A percentile compares a stretch with the other conserved stretches of the same genome.
Conservation (phyloP, 2,113 vertebrate genomes). For the Myrmecobius fasciatus region DNA sequence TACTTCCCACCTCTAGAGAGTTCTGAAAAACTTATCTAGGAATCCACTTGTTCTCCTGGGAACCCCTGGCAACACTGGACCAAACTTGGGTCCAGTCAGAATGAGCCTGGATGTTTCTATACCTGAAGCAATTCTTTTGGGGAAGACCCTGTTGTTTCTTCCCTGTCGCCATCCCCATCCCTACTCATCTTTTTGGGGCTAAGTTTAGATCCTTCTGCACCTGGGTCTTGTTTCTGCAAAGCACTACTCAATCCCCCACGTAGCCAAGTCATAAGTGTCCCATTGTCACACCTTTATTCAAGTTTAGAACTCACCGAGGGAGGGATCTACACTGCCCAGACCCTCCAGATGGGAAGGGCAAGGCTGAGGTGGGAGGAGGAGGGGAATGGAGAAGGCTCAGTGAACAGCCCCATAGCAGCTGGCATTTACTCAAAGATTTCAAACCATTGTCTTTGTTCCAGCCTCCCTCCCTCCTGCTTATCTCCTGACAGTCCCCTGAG, state of each 20-base stretch:
- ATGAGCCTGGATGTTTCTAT: background rate
- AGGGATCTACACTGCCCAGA: background rate
- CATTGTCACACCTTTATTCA: background rate
- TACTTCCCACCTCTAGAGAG: background rate
- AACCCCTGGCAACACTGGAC: background rate
- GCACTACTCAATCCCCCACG: background rate
- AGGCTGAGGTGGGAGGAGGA: background rate
- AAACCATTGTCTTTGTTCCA: background rate
- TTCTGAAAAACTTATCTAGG: background rate
- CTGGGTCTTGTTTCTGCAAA: background rate
- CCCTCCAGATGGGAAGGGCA: background rate
- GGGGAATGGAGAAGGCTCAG: too few species aligned
- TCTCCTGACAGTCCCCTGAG: slow-evolving; percentile 2
- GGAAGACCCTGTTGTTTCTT: background rate
- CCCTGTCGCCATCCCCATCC: background rate
- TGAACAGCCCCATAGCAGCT: background rate
- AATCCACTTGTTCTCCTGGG: background rate
- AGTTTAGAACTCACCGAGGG: background rate
- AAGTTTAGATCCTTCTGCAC: background rate
- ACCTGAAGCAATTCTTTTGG: background rate
- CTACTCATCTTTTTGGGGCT: background rate
- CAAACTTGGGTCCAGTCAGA: background rate
- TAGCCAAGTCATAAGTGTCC: background rate
- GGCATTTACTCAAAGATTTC: slow-evolving; percentile 17
- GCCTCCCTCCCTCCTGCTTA: background rate